Conservation (phyloP, 2,888 invertebrate genomes). For the Clusia tigrina region DNA sequence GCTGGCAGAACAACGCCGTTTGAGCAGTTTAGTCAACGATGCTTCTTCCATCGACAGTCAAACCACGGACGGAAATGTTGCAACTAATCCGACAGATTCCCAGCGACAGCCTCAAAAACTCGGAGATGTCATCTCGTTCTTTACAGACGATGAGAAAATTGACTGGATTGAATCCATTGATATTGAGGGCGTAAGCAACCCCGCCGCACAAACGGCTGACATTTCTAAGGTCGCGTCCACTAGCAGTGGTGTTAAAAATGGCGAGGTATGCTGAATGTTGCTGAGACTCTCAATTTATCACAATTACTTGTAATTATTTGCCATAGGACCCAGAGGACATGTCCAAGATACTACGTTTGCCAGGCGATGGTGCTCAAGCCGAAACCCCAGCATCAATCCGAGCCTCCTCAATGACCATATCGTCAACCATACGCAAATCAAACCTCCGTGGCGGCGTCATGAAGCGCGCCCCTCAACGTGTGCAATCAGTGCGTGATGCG, state of each 20-base stretch:
- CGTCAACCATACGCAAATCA: constrained; percentile 50
- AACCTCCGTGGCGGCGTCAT: constrained; percentile 34
- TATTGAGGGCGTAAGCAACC: constrained; percentile 47
- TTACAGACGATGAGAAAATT: constrained; percentile 27
- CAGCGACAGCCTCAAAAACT: not conserved
- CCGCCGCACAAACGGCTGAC: constrained; percentile 48
- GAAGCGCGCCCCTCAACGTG: constrained; percentile 52
- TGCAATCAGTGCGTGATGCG: constrained; percentile 62
- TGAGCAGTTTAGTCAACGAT: constrained; percentile 30
- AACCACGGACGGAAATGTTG: not conserved
- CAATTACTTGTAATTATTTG: constrained; percentile 10
- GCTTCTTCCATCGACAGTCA: constrained; percentile 29
- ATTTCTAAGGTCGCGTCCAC: constrained; percentile 17
- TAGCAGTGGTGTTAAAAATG: constrained; percentile 38
- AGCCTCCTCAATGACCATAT: constrained; percentile 46
- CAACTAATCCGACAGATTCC: not conserved
- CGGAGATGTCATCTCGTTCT: constrained; percentile 23
- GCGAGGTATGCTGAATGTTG: constrained; percentile 50
- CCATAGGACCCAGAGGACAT: constrained; percentile 52
- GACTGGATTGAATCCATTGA: constrained; percentile 32
- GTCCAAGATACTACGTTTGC: constrained; percentile 60
- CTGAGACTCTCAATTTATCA: constrained; percentile 20
- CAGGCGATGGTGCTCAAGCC: constrained; percentile 61
- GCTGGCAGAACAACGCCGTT: constrained; percentile 42
- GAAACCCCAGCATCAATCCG: constrained; percentile 46